phyloP scores from a whole-genome alignment of 1,140 invertebrate genomes.

The Bradynema listronoti region DNA sequence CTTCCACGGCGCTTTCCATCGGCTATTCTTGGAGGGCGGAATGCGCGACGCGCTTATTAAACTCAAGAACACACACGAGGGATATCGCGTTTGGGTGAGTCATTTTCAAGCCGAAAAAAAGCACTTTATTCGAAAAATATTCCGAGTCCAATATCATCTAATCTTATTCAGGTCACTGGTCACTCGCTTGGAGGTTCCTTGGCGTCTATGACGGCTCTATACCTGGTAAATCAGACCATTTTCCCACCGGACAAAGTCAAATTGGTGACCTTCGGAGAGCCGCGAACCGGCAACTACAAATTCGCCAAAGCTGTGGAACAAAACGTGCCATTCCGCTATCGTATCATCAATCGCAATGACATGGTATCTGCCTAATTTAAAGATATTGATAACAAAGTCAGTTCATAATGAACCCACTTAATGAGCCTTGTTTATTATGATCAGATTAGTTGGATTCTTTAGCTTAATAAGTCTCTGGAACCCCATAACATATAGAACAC shows the following conservation, averaged over 20 bases:
- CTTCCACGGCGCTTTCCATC: slow-evolving; percentile 50
- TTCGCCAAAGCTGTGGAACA: slow-evolving; percentile 53
- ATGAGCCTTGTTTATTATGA: too few species aligned
- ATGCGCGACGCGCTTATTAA: slow-evolving; percentile 54
- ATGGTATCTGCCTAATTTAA: slow-evolving; percentile 32
- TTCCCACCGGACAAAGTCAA: slow-evolving; percentile 47
- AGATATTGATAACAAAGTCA: slow-evolving; percentile 3
- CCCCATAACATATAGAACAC: too few species aligned
- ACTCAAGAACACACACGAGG: slow-evolving; percentile 46
- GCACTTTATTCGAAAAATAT: background rate
- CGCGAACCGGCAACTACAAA: slow-evolving; percentile 53
- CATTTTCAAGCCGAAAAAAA: background rate
- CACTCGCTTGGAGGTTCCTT: slow-evolving; percentile 51
- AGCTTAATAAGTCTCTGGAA: too few species aligned
- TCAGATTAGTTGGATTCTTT: too few species aligned
- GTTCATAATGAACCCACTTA: too few species aligned
- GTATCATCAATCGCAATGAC: slow-evolving; percentile 54
- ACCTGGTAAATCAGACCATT: slow-evolving; percentile 51
- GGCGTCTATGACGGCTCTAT: slow-evolving; percentile 56
- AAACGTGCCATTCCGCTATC: slow-evolving; percentile 48
- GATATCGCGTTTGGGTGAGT: slow-evolving; percentile 51
- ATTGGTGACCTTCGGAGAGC: slow-evolving; percentile 54
- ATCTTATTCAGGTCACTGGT: slow-evolving; percentile 40
- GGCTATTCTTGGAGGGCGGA: slow-evolving; percentile 50
- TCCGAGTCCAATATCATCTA: background rate